Evolutionary conservation across 2,888 invertebrate genomes (phyloP).

Genomic region (Ochlodes sylvanus): DNA sequence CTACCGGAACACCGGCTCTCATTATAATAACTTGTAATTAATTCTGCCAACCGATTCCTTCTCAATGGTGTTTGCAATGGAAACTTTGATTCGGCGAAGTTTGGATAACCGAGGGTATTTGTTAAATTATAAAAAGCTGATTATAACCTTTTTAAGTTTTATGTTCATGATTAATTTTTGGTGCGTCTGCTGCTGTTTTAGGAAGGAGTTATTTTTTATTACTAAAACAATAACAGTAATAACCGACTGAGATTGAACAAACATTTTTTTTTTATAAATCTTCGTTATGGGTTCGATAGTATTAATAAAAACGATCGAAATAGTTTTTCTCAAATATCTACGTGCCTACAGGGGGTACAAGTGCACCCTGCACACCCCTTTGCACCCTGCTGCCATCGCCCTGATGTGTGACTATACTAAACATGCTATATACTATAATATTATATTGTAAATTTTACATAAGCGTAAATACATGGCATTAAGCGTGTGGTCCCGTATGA

Average conservation of each 20-base stretch:
- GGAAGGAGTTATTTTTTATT: not conserved
- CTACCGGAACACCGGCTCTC: conserved; percentile 9
- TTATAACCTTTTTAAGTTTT: conserved; percentile 6
- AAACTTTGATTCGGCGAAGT: conserved; percentile 26
- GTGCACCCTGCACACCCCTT: no score
- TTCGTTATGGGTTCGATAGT: no score
- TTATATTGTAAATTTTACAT: no score
- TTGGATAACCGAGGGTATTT: conserved; percentile 25
- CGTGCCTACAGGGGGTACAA: no score
- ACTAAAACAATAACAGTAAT: not conserved
- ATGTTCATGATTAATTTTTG: not conserved
- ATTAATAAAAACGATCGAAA: no score
- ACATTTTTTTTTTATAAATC: no score
- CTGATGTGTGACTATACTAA: no score
- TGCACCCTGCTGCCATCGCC: no score
- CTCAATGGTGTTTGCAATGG: conserved; percentile 26
- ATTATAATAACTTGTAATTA: conserved; percentile 34
- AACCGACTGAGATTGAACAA: no score
- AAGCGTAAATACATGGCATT: not conserved
- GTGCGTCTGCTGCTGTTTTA: not conserved
- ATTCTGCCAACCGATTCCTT: conserved; percentile 14
- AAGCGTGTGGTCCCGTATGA: conserved; percentile 19
- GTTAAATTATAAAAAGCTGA: not conserved
- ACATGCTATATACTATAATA: no score
- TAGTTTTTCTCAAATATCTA: no score